These are phyloP conservation scores for Leiothrix lutea DNA, from an alignment of 2,113 vertebrate genomes.

Conservation along the genomic window DNA sequence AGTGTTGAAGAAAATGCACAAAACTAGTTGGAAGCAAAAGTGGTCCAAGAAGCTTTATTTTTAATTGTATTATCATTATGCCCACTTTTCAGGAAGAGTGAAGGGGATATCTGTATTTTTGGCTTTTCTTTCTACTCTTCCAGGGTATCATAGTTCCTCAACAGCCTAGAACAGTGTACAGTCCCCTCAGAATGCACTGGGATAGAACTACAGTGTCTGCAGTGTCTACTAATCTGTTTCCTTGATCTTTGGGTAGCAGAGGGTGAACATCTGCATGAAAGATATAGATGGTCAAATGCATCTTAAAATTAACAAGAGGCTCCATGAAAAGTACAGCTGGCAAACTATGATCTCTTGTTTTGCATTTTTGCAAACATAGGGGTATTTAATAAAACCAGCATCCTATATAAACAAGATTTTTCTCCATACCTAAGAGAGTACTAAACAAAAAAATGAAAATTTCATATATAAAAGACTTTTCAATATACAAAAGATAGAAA, in stretches of 20 bases:
- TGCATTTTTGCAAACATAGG: background rate
- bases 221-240: background rate
- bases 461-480: background rate
- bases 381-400: background rate
- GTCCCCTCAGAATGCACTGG: background rate
- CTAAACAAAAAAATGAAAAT: background rate
- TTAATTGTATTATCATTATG: background rate
- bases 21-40: background rate
- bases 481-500: background rate
- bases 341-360: background rate
- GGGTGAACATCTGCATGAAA: accelerated
- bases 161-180: background rate
- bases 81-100: background rate
- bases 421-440: background rate
- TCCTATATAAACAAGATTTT: background rate
- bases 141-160: background rate
- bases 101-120: background rate
- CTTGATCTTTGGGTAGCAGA: background rate
- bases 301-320: background rate
- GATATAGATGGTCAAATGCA: background rate
- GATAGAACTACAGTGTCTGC: background rate
- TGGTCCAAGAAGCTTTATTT: background rate
- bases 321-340: background rate
- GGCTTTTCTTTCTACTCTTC: background rate
- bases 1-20: background rate